Conservation (phyloP, 2,888 invertebrate genomes). For the Galerucella calmariensis region DNA sequence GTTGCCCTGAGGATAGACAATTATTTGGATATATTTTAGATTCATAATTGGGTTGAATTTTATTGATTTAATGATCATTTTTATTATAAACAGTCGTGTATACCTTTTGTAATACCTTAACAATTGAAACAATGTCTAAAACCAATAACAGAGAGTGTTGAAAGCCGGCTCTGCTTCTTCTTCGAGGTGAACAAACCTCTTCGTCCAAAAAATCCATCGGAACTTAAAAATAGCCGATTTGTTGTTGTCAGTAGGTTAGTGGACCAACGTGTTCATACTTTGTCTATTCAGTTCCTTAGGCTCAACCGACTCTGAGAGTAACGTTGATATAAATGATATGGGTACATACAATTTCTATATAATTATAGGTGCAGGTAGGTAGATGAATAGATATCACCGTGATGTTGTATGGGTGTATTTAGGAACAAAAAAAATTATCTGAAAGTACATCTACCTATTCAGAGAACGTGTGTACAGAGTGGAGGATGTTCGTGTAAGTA, state of each 20-base stretch:
- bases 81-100: no score
- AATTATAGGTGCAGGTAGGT: constrained; percentile 33
- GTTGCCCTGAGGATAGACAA: no score
- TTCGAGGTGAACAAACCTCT: constrained; percentile 51
- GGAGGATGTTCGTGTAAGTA: background rate
- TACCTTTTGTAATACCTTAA: no score
- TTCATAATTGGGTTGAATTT: no score
- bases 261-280: constrained; percentile 52
- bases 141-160: background rate
- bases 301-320: constrained; percentile 7
- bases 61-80: no score
- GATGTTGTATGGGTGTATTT: constrained; percentile 29
- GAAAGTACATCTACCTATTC: constrained; percentile 22
- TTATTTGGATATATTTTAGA: no score
- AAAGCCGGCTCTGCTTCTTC: constrained; percentile 27
- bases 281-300: constrained; percentile 46
- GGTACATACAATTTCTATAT: constrained; percentile 30
- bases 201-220: constrained; percentile 53
- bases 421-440: constrained; percentile 23
- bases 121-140: no score
- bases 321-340: constrained; percentile 30
- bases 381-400: constrained; percentile 31
- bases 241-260: constrained; percentile 58
- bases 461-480: constrained; percentile 12
- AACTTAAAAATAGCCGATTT: constrained; percentile 53